phyloP scores from a whole-genome alignment of 35 echinoderm and acorn worm genomes.

The Amphiura filiformis region DNA sequence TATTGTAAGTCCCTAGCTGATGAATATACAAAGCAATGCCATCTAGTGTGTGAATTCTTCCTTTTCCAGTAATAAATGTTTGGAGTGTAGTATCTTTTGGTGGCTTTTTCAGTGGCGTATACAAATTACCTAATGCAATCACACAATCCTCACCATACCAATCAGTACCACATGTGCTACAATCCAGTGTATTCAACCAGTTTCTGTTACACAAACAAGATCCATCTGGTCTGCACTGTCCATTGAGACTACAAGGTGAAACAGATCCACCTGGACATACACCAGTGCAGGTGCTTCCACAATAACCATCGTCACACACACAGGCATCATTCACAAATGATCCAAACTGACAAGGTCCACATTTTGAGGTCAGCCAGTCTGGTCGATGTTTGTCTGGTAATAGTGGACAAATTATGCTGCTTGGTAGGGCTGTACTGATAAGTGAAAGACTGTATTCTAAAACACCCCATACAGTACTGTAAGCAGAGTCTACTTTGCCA shows the following conservation, averaged over 20 bases:
- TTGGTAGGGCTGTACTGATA: neutral
- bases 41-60: conserved; percentile 69
- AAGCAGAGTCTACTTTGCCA: conserved; percentile 39
- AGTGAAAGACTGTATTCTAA: conserved; percentile 34
- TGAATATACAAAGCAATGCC: conserved; percentile 53
- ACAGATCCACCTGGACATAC: conserved; percentile 61
- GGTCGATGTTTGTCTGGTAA: conserved; percentile 3
- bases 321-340: conserved; percentile 10
- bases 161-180: conserved; percentile 40
- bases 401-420: neutral
- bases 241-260: conserved; percentile 64
- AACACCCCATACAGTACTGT: conserved; percentile 17
- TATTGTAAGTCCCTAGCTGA: conserved; percentile 38
- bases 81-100: neutral
- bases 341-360: conserved; percentile 36
- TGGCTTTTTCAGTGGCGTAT: neutral
- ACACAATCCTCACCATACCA: conserved; percentile 77
- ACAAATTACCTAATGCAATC: neutral
- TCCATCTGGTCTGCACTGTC: conserved; percentile 48
- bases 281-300: conserved; percentile 57
- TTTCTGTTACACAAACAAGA: conserved; percentile 60
- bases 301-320: conserved; percentile 58
- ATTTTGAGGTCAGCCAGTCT: conserved; percentile 17
- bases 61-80: conserved; percentile 31
- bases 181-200: conserved; percentile 49